A percentile compares a stretch with the other conserved stretches of the same genome.
These are phyloP conservation scores for Macrophya annulata DNA, from an alignment of 2,888 invertebrate species.

Conservation along the genomic window DNA sequence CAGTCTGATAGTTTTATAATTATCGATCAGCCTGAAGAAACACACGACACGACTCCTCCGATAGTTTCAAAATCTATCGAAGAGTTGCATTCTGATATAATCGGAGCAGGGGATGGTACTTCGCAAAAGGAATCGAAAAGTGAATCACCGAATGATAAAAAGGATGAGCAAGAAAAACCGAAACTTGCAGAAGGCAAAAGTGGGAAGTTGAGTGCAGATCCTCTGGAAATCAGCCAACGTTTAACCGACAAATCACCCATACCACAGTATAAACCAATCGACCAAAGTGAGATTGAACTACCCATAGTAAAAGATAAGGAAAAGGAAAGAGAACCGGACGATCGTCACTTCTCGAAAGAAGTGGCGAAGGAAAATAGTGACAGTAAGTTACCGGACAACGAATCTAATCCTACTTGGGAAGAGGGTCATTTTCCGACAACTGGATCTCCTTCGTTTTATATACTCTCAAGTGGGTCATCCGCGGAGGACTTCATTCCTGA, in stretches of 20 bases:
- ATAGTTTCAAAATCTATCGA: neutral
- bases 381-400: slow-evolving; percentile 20
- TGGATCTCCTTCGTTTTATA: slow-evolving; percentile 54
- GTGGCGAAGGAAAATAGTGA: neutral
- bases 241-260: slow-evolving; percentile 9
- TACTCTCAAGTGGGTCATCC: slow-evolving; percentile 36
- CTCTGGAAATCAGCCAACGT: neutral
- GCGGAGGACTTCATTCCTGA: slow-evolving; percentile 6
- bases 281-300: neutral
- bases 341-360: neutral
- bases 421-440: slow-evolving; percentile 23
- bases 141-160: neutral
- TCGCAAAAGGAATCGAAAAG: neutral
- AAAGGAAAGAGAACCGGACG: neutral
- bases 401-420: neutral
- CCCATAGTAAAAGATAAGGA: neutral
- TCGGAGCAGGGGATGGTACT: neutral
- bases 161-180: neutral
- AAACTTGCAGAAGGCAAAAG: neutral
- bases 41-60: neutral
- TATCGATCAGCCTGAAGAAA: slow-evolving; percentile 13
- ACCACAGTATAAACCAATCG: slow-evolving; percentile 8
- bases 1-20: slow-evolving; percentile 5
- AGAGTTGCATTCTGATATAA: neutral
- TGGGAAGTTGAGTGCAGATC: neutral